A percentile compares a stretch with the other conserved stretches of the same genome.
phyloP scores from a whole-genome alignment of 2,113 vertebrate genomes.

The Cacatua alba region DNA sequence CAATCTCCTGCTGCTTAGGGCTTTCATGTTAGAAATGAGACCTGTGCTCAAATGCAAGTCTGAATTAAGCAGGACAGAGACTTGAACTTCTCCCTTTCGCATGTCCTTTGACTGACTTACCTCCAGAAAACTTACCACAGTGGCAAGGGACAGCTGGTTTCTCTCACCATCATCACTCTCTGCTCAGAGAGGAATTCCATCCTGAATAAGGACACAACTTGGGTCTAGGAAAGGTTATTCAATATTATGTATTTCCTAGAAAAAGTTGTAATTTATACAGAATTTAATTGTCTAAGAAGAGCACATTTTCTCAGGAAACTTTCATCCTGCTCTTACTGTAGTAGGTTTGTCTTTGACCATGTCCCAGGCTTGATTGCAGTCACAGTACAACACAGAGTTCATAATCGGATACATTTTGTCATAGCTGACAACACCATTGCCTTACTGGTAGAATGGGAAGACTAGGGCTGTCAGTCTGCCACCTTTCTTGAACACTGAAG shows the following conservation, averaged over 20 bases:
- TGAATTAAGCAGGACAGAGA: not conserved
- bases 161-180: not conserved
- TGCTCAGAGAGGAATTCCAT: not conserved
- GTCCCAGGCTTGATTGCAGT: constrained; percentile 27
- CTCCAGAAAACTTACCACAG: not conserved
- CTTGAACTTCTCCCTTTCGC: not conserved
- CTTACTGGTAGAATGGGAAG: not conserved
- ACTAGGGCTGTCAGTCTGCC: constrained; percentile 46
- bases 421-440: constrained; percentile 31
- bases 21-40: not conserved
- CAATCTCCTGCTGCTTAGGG: not conserved
- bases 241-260: not conserved
- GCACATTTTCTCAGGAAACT: not conserved
- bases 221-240: not conserved
- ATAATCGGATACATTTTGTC: constrained; percentile 28
- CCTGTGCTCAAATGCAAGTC: not conserved
- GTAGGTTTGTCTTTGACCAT: not conserved
- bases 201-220: not conserved
- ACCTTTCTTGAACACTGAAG: constrained; percentile 35
- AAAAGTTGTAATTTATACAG: not conserved
- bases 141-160: not conserved
- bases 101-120: not conserved
- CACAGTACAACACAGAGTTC: not conserved
- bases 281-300: not conserved
- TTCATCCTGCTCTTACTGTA: not conserved